Base-by-base conservation (phyloP, 2,113 vertebrate genomes). In the Cinclus mexicanus region DNA sequence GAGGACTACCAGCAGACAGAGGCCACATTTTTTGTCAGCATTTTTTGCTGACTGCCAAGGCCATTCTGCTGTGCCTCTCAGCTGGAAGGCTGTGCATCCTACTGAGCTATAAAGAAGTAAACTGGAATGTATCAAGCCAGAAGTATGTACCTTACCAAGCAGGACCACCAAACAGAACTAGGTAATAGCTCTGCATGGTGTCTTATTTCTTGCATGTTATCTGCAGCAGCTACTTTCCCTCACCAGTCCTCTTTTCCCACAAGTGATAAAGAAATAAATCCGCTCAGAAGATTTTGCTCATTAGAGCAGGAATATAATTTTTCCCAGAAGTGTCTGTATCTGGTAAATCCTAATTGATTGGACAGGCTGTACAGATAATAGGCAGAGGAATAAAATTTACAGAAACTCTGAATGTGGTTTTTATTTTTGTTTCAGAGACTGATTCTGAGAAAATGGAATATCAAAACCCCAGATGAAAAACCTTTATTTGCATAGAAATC, bases 201-300 rank as follows among this genome's bases (percentile, higher is more conserved):
- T 23, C 11, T 76, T 64, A 61, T 14, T 37, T 57, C 55, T 8
- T 24, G 8, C 41, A 16, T n/a, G 25, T 9, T 86, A 37, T 25
- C 29, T 87, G 41, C 35, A 78, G 33, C 29, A 85, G 14, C 13
- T 70, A 9, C 7, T 87, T 42, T 90, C 15, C 17, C 31, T 92
- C 14, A 63, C 9, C 11, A 5, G 76, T 89, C 9, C 14, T 83
- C 16, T 71, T 80, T 20, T 80, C 31, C 24, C 12, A 74, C 6
- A 69, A 44, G 20, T 28, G 41, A 80, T 86, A 86, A 64, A 88
- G 39, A 79, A 79, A 94, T n/a, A 79, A 92, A 88, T 75, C 21
- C 9, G 72, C 20, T 71, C 61, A 78, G 28, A 90, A 79, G 23
- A 76, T 42, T 82, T 81, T 79, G 7, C 18, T 78, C 25, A 17